Base-by-base conservation (phyloP, 2,113 vertebrate genomes). In the Corythoichthys haematopterus region DNA sequence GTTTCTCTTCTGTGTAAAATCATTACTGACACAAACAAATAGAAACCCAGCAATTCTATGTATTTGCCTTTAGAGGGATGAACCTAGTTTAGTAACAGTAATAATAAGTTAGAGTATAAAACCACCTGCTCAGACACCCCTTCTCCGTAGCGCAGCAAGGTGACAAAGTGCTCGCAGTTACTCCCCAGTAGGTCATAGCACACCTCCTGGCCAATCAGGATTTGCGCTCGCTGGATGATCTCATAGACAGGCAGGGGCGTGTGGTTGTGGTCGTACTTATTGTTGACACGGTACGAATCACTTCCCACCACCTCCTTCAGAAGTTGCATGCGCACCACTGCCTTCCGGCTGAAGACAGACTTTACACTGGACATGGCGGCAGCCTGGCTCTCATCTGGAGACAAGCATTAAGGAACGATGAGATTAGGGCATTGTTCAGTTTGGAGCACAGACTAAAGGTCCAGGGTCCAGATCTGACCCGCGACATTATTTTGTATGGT, bases 161-260 rank as follows among this genome's bases (percentile, higher is more conserved):
- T 98, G 65, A 98, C 95, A 52, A 98, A 98, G 81, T 98, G 96
- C 76, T 98, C 96, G 40, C 96, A 98, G 91, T 98, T 98, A 80
- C 88, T 95, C 70, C 86, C 91, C 1, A 98, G 69, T 65, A 96
- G 66, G 75, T 98, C 92, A 10, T 98, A 98, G 0, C 91, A 82
- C 81, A 98, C 93, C 72, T 97, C 95, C 77, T 86, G 90, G 52
- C 88, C 92, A 51, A 97, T 93, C 61, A 92, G 85, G 33, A 65
- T 64, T 82, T 95, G 90, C 0, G 95, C 93, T 0, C 74, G 79
- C n/a, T 83, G 74, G 59, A 98, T 93, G 88, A 98, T 95, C 65
- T 94, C 90, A 38, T 79, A 68, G 73, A 93, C 68, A 0, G 95
- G 93, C 10, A 93, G 87, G 2, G 94, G 95, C 0, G 87, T 68